phyloP scores from a whole-genome alignment of 2,797 vertebrate species.

The Orestias chungarensis region DNA sequence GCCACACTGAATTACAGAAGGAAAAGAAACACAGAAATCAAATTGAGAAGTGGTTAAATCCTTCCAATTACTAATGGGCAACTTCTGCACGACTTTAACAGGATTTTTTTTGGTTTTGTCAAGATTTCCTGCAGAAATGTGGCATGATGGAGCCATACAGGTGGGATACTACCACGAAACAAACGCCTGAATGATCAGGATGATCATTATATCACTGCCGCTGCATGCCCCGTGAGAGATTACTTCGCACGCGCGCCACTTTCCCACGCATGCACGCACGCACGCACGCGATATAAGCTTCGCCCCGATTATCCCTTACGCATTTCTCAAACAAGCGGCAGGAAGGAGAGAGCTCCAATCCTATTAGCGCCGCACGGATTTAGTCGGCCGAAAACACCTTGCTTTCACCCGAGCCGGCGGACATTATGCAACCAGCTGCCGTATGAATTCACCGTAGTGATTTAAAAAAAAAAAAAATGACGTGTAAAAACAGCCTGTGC shows the following conservation, averaged over 20 bases:
- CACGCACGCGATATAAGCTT: constrained; percentile 30
- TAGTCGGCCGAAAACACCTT: constrained; percentile 64
- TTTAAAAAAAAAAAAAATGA: neutral
- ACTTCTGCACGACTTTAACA: neutral
- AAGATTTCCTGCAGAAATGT: neutral
- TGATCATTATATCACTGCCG: constrained; percentile 7
- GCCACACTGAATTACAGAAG: constrained; percentile 38
- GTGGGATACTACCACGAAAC: neutral
- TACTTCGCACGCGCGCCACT: constrained; percentile 32
- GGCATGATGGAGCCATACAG: neutral
- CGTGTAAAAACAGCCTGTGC: neutral
- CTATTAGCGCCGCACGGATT: constrained; percentile 76
- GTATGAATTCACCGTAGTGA: neutral
- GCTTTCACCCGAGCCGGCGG: constrained; percentile 29
- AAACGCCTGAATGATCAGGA: too few species aligned
- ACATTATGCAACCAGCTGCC: constrained; percentile 34
- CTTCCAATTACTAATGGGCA: neutral
- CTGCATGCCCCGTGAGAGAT: constrained; percentile 3
- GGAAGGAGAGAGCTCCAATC: constrained; percentile 72
- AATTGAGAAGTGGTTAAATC: neutral
- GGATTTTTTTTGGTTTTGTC: neutral
- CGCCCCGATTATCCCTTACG: constrained; percentile 43
- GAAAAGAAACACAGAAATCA: neutral
- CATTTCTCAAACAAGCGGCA: constrained; percentile 56
- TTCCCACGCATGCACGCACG: constrained; percentile 25